Percentiles rank a stretch among this genome's conserved stretches.
Conservation (phyloP, 2,888 invertebrate species). For the Euzophera pinguis region DNA sequence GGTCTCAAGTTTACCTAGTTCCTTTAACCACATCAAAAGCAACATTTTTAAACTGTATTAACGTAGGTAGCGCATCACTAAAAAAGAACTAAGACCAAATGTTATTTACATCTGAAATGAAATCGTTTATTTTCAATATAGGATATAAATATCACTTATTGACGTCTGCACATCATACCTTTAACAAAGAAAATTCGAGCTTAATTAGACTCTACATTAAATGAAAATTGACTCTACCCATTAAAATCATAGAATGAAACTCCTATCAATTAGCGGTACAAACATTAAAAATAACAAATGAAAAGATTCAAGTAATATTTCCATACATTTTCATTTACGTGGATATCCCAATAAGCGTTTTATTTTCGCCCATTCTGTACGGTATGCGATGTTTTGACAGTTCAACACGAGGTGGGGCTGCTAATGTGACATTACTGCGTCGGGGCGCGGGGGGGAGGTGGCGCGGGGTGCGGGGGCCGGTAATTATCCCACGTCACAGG, state of each 20-base stretch:
- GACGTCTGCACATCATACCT: too few species aligned
- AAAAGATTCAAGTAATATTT: background rate
- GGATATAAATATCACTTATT: too few species aligned
- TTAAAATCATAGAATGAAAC: background rate
- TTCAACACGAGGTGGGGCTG: slow-evolving; percentile 60
- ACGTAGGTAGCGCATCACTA: too few species aligned
- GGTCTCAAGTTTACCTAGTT: too few species aligned
- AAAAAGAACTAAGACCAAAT: too few species aligned
- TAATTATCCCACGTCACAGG: slow-evolving; percentile 76
- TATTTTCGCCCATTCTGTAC: slow-evolving; percentile 4
- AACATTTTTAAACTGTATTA: too few species aligned
- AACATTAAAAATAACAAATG: background rate
- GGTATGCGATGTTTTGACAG: slow-evolving; percentile 69
- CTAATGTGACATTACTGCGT: slow-evolving; percentile 72
- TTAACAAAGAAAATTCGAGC: too few species aligned
- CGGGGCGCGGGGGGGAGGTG: slow-evolving; percentile 26
- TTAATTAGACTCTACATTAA: too few species aligned
- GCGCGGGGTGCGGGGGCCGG: slow-evolving; percentile 41
- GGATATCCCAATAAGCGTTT: slow-evolving; percentile 7
- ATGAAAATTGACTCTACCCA: too few species aligned
- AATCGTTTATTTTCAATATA: too few species aligned
- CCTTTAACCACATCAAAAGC: too few species aligned
- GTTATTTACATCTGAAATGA: too few species aligned
- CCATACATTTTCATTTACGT: background rate
- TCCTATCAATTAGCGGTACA: background rate